phyloP scores from a whole-genome alignment of 1,140 invertebrate species.

The Gryon sp. region DNA sequence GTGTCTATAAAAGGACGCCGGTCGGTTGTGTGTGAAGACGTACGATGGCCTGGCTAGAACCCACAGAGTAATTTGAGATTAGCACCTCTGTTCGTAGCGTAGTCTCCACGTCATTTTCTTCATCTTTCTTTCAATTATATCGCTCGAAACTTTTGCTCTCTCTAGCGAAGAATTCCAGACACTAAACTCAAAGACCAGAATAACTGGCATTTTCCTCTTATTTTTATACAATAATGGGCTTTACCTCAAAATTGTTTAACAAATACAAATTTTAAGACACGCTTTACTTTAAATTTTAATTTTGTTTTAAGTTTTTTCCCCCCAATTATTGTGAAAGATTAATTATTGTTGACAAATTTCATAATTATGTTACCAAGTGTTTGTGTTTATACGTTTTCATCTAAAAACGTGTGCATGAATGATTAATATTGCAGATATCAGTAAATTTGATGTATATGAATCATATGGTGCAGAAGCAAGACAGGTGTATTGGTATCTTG shows the following conservation, averaged over 20 bases:
- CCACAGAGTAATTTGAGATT: constrained; percentile 75
- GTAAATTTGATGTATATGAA: constrained; percentile 39
- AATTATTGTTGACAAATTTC: too few species aligned
- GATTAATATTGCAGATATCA: constrained; percentile 24
- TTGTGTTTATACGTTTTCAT: constrained; percentile 1
- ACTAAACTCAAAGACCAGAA: constrained; percentile 43
- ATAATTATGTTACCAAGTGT: too few species aligned
- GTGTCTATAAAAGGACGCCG: constrained; percentile 75
- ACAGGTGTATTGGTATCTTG: constrained; percentile 59
- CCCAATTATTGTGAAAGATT: too few species aligned
- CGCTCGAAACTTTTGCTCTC: constrained; percentile 56
- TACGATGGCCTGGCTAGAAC: constrained; percentile 68
- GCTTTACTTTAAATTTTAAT: too few species aligned
- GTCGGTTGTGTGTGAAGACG: constrained; percentile 69
- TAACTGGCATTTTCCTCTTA: constrained; percentile 37
- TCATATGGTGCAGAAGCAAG: constrained; percentile 42
- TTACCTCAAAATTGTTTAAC: neutral
- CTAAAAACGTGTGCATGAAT: neutral
- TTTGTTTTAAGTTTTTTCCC: too few species aligned
- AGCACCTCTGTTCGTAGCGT: constrained; percentile 65
- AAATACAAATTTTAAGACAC: too few species aligned
- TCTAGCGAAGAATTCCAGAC: constrained; percentile 69
- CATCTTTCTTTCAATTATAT: constrained; percentile 54
- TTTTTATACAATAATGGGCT: constrained; percentile 5
- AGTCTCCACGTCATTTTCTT: constrained; percentile 61